Evolutionary conservation across 2,113 vertebrate genomes (phyloP), one percentile per base, ranked within the genome.

Genomic region (Theristicus caerulescens): DNA sequence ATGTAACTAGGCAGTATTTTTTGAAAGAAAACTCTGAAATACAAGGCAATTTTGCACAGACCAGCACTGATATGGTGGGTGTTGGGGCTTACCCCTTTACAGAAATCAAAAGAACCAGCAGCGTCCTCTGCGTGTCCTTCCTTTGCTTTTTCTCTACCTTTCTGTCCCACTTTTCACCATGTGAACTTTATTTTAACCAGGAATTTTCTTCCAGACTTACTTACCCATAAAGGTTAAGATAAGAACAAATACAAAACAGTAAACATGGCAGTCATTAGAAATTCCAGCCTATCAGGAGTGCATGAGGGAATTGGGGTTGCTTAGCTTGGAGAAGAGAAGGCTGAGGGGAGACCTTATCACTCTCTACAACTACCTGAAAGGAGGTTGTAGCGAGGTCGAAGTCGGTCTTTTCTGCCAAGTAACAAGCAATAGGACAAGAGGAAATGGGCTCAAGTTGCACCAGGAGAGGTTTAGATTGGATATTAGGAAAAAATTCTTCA

Each of bases 31-130:
- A 73, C 13, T 74, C 36, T 83, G 36, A 71, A 49, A 55, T 47
- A 72, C 13, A 84, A 31, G 54, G 25, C 10, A 42, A 34, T 20
- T 69, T 67, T 59, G 12, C 25, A 46, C 9, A 84, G 13, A 66
- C 6, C 26, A 74, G 13, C 7, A 49, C 22, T 3, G 1, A 51
- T 26, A 25, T 2, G 1, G 6, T 12, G 24, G 19, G 25, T 13
- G 13, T 65, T 67, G 24, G 6, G 16, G 13, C 20, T 52, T 67
- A 31, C 24, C 5, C 9, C 10, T n/a, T 55, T 13, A 27, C 11
- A 57, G 31, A 78, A 74, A 61, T 12, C 32, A 61, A 64, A 95
- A 64, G 59, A 89, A 42, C 12, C 14, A 22, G 5, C 9, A 11
- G 11, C 16, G 9, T 77, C 22, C 32, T 59, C 36, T 64, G 5